Evolutionary conservation across 1,140 invertebrate species (phyloP).

Genomic region (Rhyzopertha dominica): DNA sequence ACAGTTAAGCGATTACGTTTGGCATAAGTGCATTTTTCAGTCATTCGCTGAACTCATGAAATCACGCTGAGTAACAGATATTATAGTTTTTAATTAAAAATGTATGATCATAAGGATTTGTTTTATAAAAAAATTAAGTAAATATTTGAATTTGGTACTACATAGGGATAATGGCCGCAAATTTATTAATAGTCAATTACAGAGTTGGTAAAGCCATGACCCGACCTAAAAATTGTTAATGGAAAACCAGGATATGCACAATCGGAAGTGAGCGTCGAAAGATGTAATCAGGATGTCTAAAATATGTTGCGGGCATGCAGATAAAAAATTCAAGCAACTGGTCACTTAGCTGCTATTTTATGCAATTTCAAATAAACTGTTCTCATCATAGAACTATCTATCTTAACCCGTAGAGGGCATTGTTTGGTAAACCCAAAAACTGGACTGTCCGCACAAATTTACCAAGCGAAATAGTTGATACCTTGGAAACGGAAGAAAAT

Average conservation of each 20-base stretch:
- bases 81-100: too few species aligned
- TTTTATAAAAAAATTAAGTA: too few species aligned
- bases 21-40: too few species aligned
- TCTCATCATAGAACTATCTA: conserved; percentile 28
- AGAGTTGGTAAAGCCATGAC: conserved; percentile 25
- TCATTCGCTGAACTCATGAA: too few species aligned
- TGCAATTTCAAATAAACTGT: conserved; percentile 29
- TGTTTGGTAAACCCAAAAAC: conserved; percentile 31
- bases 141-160: conserved; percentile 29
- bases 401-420: conserved; percentile 23
- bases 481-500: too few species aligned
- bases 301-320: conserved; percentile 22
- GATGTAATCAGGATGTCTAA: conserved; percentile 27
- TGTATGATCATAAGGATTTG: too few species aligned
- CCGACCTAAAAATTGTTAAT: conserved; percentile 24
- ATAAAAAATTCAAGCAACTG: conserved; percentile 21
- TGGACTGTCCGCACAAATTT: conserved; percentile 15
- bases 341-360: conserved; percentile 30
- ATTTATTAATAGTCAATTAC: conserved; percentile 22
- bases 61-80: too few species aligned
- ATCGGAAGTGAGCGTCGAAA: conserved; percentile 29
- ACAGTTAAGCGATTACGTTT: too few species aligned
- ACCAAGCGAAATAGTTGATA: too few species aligned
- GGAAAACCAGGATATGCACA: conserved; percentile 28
- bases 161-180: conserved; percentile 31